Base-by-base conservation (phyloP, 1,140 invertebrate genomes). In the Brachionus paranguensis region DNA sequence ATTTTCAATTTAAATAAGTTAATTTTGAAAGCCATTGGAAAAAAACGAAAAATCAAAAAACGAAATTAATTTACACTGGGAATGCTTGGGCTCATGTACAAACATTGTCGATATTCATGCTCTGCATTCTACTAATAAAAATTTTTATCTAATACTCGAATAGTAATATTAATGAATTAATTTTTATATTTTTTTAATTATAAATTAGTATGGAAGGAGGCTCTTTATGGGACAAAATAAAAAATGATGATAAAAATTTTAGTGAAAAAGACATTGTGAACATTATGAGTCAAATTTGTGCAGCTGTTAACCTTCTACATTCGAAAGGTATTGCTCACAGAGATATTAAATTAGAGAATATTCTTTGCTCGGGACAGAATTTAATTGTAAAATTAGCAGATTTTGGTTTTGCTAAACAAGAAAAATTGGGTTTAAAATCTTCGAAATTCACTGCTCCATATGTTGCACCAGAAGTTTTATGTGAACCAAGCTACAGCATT, bases 401-500 rank as follows among this genome's bases (percentile, higher is more conserved):
- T 90, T 99, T 99, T 91, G 97, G 97, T 14, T 99, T 99, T 92
- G 97, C 97, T n/a, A 99, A 99, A 90, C 95, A 97, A 84, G 87
- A 93, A 84, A 86, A 86, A 45, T 91, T 55, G 3, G 60, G 60
- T n/a, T 24, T 83, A 17, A 83, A 45, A 27, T 70, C 81, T 27
- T 64, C 81, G 10, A 70, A 64, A 89, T 99, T 98, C 87, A 99
- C 97, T 10, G 97, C 97, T 3, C 98, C 98, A 88, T 99, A 99
- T 91, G 97, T 85, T 92, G 95, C 95, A 50, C 95, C 95, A 55
- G 95, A 99, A 92, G 96, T 99, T 24, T 90, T 99, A 43, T 96
- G 96, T 55, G 95, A 96, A 53, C 95, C 97, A 88, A 97, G 96
- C 88, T 99, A 99, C 90, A 96, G 99, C 90, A 98, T 97, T 89